phyloP scores from a whole-genome alignment of 1,140 invertebrate genomes.

The Mercenaria mercenaria region DNA sequence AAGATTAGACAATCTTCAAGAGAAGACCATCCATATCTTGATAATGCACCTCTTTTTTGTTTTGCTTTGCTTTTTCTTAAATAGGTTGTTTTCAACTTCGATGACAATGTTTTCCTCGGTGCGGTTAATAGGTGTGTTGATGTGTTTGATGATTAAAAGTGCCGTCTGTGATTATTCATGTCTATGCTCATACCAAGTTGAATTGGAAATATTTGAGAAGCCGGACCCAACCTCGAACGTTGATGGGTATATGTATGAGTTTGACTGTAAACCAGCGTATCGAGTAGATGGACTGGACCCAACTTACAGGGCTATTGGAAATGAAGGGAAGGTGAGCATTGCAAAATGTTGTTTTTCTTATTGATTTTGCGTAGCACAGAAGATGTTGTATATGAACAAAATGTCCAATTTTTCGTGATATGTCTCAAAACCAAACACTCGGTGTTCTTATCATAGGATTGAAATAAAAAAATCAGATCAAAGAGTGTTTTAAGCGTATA shows the following conservation, averaged over 20 bases:
- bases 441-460: too few relatives aligned
- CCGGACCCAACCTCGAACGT: neutral
- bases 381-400: neutral
- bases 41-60: too few relatives aligned
- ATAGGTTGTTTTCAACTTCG: too few relatives aligned
- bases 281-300: neutral
- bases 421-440: too few relatives aligned
- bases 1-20: too few relatives aligned
- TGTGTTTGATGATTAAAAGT: neutral
- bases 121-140: neutral
- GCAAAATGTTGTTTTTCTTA: neutral
- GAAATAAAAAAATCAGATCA: too few relatives aligned
- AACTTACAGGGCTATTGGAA: conserved; percentile 3
- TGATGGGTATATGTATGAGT: conserved; percentile 48
- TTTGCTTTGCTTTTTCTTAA: too few relatives aligned
- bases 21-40: too few relatives aligned
- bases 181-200: conserved; percentile 46
- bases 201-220: neutral
- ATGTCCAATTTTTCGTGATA: neutral
- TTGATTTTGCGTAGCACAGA: neutral
- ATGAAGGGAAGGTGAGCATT: conserved; percentile 27
- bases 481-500: too few relatives aligned
- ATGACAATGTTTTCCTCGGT: neutral
- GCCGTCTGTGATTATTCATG: conserved; percentile 32
- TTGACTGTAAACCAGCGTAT: conserved; percentile 47